Evolutionary conservation across 2,797 vertebrate species (phyloP).

Genomic region (Myripristis jacobus): DNA sequence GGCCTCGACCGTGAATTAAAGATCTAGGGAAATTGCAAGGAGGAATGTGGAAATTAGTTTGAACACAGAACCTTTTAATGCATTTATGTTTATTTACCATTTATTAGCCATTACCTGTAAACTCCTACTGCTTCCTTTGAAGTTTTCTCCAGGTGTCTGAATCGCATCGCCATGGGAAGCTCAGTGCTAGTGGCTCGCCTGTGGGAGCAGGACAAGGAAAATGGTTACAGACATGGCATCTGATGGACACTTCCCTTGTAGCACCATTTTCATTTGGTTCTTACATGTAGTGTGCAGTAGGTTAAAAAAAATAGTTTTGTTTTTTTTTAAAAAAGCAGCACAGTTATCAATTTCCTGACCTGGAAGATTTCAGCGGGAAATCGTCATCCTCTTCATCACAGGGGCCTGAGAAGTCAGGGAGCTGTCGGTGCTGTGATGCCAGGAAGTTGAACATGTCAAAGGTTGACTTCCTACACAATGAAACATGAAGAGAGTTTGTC

Average conservation of each 20-base stretch:
- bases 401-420: conserved; percentile 83
- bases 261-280: neutral
- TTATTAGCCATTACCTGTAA: conserved; percentile 84
- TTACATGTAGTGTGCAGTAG: neutral
- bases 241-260: neutral
- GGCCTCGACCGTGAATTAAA: conserved; percentile 90
- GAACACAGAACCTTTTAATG: neutral
- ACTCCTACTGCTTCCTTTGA: conserved; percentile 97
- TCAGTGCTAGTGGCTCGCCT: conserved; percentile 93
- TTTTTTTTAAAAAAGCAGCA: neutral
- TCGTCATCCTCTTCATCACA: conserved; percentile 94
- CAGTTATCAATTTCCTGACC: conserved; percentile 72
- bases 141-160: conserved; percentile 92
- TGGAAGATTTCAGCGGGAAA: conserved; percentile 91
- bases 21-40: conserved; percentile 78
- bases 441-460: conserved; percentile 98
- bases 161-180: conserved; percentile 96
- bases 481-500: neutral
- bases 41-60: neutral
- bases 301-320: neutral
- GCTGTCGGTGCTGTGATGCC: conserved; percentile 91
- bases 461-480: conserved; percentile 86
- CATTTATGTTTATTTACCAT: neutral
- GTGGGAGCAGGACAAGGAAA: conserved; percentile 25
- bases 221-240: neutral